Evolutionary conservation across 92 coral and sea anemone species (phyloP).

Genomic region (Bergia puertoricense): DNA sequence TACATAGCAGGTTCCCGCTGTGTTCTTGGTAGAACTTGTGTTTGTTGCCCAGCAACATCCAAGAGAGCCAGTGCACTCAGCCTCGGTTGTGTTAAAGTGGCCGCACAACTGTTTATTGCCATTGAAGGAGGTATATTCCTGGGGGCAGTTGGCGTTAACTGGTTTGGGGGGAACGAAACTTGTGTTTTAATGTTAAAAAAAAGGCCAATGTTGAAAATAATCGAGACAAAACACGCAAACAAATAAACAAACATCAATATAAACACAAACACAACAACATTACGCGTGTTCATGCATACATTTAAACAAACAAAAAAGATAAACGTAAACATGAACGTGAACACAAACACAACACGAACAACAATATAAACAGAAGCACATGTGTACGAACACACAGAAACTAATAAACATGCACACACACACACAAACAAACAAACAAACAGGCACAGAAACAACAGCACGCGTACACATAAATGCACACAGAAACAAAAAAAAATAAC

Average conservation of each 20-base stretch:
- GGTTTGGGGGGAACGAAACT: neutral
- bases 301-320: no score
- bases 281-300: neutral
- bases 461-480: no score
- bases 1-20: slow-evolving; percentile 13
- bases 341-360: no score
- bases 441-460: neutral
- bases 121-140: neutral
- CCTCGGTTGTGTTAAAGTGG: slow-evolving; percentile 22
- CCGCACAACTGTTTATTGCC: neutral
- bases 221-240: no score
- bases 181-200: no score
- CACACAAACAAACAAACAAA: neutral
- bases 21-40: neutral
- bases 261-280: neutral
- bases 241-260: no score
- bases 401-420: neutral
- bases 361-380: no score
- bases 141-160: neutral
- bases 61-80: neutral
- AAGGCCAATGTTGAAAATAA: neutral
- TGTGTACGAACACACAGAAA: no score
- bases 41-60: slow-evolving; percentile 34
- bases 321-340: no score
- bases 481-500: no score